Evolutionary conservation across 2,888 invertebrate species (phyloP).

Genomic region (Calephelis perditalis): DNA sequence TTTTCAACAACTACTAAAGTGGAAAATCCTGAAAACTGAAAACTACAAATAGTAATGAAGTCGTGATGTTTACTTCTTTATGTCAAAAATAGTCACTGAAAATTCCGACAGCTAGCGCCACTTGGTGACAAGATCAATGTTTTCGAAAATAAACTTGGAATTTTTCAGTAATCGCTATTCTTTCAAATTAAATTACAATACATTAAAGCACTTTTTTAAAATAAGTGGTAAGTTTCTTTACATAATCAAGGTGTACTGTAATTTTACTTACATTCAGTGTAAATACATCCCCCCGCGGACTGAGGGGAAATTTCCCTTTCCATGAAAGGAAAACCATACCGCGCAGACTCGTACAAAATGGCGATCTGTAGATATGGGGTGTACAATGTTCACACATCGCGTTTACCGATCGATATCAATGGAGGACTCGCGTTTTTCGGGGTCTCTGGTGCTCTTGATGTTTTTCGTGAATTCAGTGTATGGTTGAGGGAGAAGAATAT

Average conservation of each 20-base stretch:
- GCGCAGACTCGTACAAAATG: slow-evolving; percentile 86
- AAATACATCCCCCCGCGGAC: slow-evolving; percentile 61
- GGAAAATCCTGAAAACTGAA: not conserved
- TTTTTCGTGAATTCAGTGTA: slow-evolving; percentile 63
- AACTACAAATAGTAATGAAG: slow-evolving; percentile 1
- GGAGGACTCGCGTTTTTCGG: slow-evolving; percentile 73
- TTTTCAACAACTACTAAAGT: not conserved
- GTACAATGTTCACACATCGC: slow-evolving; percentile 63
- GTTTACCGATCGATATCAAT: slow-evolving; percentile 82
- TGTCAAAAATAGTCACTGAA: slow-evolving; percentile 55
- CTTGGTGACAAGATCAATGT: slow-evolving; percentile 62
- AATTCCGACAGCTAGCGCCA: slow-evolving; percentile 55
- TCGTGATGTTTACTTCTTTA: slow-evolving; percentile 26
- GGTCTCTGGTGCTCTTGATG: slow-evolving; percentile 62
- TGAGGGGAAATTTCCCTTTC: slow-evolving; percentile 74
- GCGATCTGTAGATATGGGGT: slow-evolving; percentile 77
- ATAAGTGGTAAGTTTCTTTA: slow-evolving; percentile 47
- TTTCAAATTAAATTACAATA: slow-evolving; percentile 38
- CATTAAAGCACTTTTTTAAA: slow-evolving; percentile 33
- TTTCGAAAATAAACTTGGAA: slow-evolving; percentile 73
- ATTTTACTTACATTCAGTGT: slow-evolving; percentile 39
- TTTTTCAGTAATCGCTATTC: slow-evolving; percentile 54
- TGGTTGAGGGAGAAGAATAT: slow-evolving; percentile 57
- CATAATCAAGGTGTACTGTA: slow-evolving; percentile 32
- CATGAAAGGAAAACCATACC: slow-evolving; percentile 65